Base-by-base conservation (phyloP, 2,888 invertebrate species). In the Thera obeliscata region DNA sequence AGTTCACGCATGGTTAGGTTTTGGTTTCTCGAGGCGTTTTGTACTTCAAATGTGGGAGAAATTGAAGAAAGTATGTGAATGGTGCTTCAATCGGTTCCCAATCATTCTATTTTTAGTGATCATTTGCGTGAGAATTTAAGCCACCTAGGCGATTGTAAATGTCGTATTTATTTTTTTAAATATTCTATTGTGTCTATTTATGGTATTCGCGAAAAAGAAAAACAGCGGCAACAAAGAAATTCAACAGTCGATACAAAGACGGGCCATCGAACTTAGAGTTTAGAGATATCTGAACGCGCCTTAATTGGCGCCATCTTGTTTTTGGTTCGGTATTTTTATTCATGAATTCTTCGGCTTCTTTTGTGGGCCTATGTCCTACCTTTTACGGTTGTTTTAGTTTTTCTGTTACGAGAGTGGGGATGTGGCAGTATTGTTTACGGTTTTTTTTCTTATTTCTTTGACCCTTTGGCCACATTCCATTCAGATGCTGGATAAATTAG, bases 301-400 rank as follows among this genome's bases (percentile, higher is more conserved):
- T 84, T 89, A 87, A 87, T 87, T 86, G 86, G 82, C 81, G 83
- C 81, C 83, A 85, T 85, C 77, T 82, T 82, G 82, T 83, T 88
- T 89, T 87, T 84, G 85, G 85, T 76, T 76, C 76, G 84, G 85
- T 81, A 87, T 90, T 89, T 89, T 89, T 89, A 90, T 90, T 89
- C 89, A 88, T 84, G 85, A 82, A 87, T 86, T 83, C 89, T 83
- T 81, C 78, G 77, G 80, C 71, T 75, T 76, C 83, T 81, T 84
- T 81, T 81, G 78, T 77, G 76, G 76, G 77, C 76, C 74, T 79
- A 76, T 79, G 76, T 76, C 78, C 57, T 73, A 84, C 71, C 87
- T 78, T 89, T 82, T 87, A 85, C 71, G 85, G 87, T 61, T 72
- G 71, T 68, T 75, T 73, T 66, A 67, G 75, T 78, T 81, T 82